Evolutionary conservation across 2,797 vertebrate species (phyloP), one percentile per base, ranked within the genome.

Genomic region (Sarcoramphus papa): DNA sequence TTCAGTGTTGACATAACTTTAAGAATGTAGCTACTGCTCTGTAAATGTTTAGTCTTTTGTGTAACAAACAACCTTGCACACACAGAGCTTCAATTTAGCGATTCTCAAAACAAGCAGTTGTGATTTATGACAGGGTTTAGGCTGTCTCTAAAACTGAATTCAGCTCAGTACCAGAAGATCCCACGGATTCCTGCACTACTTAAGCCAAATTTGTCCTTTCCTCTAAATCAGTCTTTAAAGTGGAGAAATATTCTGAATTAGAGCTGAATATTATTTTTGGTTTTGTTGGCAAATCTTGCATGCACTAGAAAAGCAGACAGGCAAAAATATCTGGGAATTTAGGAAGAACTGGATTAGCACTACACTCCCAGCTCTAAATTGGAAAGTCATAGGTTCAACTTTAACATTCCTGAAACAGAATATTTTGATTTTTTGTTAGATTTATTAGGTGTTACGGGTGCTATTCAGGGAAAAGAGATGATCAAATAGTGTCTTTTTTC

Each of bases 31-130:
- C 53, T 92, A 59, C 41, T 69, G 37, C 50, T 91, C 72, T 92
- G 50, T 64, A 93, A 93, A 90, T 81, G 33, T 92, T 95, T 95
- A 78, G 25, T 76, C 25, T 88, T 54, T 37, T 68, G 8, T 40
- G 60, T 54, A 78, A 31, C 30, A 77, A 91, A 80, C 13, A 68
- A 40, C 50, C 63, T 57, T 60, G 40, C 12, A 47, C 73, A 57
- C 21, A 65, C 33, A 88, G 18, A 73, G 1, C n/a, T 90, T 85
- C 51, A 40, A 45, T 73, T 91, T 70, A 68, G 56, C 11, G 53
- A 48, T 78, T 92, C 25, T 90, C 47, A 77, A 64, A 93, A 67
- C 45, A 80, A 86, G 16, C 2, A 83, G 7, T 50, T 57, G 15
- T 70, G 50, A 64, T 80, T 92, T 56, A 62, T 72, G 24, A 25